Evolutionary conservation across 1,140 invertebrate genomes (phyloP).

Genomic region (Drosophila ficusphila): DNA sequence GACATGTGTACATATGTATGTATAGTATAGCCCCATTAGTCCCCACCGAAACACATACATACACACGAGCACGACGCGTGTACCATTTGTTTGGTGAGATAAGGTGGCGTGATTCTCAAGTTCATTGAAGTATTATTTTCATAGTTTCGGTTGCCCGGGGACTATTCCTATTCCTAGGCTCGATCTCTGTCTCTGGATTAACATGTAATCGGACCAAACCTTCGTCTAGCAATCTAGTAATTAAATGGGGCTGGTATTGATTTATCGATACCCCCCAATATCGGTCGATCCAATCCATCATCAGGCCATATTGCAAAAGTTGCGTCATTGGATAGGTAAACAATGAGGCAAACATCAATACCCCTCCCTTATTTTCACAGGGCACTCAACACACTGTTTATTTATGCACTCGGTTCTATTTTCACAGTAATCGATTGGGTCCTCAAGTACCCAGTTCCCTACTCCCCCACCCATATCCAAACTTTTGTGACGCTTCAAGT

Average conservation of each 20-base stretch:
- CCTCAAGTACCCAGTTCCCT: constrained; percentile 19
- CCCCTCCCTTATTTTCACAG: background rate
- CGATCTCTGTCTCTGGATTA: background rate
- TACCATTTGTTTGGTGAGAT: constrained; percentile 73
- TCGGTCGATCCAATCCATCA: constrained; percentile 13
- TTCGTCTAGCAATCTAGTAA: constrained; percentile 61
- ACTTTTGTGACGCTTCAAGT: constrained; percentile 50
- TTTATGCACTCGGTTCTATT: constrained; percentile 69
- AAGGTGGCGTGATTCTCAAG: constrained; percentile 83
- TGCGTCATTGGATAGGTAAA: constrained; percentile 75
- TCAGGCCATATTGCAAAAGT: constrained; percentile 50
- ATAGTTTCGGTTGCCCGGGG: constrained; percentile 14
- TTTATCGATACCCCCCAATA: constrained; percentile 6
- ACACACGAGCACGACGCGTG: constrained; percentile 59
- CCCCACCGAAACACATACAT: constrained; percentile 16
- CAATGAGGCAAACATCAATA: constrained; percentile 26
- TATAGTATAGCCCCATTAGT: constrained; percentile 19
- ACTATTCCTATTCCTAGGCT: background rate
- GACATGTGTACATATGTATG: no score
- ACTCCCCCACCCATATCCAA: background rate
- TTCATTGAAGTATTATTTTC: constrained; percentile 73
- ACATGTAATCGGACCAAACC: constrained; percentile 5
- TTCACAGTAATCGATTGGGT: constrained; percentile 63
- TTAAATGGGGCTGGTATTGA: constrained; percentile 6
- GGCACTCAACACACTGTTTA: constrained; percentile 55